phyloP scores from a whole-genome alignment of 2,113 vertebrate genomes.

The Lucifuga dentata region DNA sequence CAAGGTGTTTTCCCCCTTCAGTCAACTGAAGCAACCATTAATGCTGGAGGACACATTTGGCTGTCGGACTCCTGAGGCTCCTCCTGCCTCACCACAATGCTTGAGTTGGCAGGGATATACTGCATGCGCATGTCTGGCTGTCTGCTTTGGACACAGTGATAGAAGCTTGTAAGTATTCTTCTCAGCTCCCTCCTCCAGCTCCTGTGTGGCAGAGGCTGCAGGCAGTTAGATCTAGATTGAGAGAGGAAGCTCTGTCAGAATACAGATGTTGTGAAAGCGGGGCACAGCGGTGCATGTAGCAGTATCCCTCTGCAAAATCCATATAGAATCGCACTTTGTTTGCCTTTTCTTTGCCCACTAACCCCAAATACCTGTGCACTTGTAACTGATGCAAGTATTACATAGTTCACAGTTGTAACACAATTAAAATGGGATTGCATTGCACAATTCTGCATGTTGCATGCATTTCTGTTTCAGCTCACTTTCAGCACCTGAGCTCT shows the following conservation, averaged over 20 bases:
- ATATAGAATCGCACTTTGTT: slow-evolving; percentile 32
- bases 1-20: slow-evolving; percentile 78
- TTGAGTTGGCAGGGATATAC: slow-evolving; percentile 65
- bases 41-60: slow-evolving; percentile 79
- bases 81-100: slow-evolving; percentile 70
- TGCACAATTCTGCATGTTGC: slow-evolving; percentile 21
- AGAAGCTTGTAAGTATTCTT: slow-evolving; percentile 78
- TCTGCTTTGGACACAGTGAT: slow-evolving; percentile 54
- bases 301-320: slow-evolving; percentile 43
- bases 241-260: slow-evolving; percentile 75
- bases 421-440: slow-evolving; percentile 39
- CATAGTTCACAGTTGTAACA: slow-evolving; percentile 44
- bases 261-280: slow-evolving; percentile 72
- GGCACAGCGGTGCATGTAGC: slow-evolving; percentile 16
- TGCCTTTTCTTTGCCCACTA: slow-evolving; percentile 45
- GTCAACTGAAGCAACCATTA: slow-evolving; percentile 72
- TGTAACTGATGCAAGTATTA: slow-evolving; percentile 36
- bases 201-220: slow-evolving; percentile 79
- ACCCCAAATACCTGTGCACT: slow-evolving; percentile 33
- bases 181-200: slow-evolving; percentile 77
- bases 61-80: slow-evolving; percentile 70
- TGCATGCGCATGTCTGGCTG: slow-evolving; percentile 25
- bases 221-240: slow-evolving; percentile 80
- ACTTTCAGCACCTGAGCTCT: slow-evolving; percentile 23
- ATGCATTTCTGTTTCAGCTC: slow-evolving; percentile 2